These are phyloP conservation scores for Adrianichthys oophorus DNA, from an alignment of 2,797 vertebrate genomes.

Conservation along the genomic window DNA sequence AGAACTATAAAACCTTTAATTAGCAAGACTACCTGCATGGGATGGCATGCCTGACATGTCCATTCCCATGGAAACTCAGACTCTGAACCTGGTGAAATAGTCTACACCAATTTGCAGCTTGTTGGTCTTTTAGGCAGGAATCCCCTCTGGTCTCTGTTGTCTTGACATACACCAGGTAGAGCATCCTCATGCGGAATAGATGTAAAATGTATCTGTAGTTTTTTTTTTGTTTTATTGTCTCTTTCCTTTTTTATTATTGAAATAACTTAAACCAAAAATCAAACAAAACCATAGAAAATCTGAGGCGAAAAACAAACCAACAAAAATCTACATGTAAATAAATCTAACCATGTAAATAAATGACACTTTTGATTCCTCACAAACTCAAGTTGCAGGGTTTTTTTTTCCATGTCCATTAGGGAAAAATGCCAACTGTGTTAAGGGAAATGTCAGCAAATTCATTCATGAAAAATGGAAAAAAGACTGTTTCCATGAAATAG, in stretches of 20 bases:
- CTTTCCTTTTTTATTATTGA: too few species aligned
- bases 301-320: too few species aligned
- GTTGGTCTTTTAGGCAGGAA: constrained; percentile 30
- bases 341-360: neutral
- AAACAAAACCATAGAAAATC: too few species aligned
- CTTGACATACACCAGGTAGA: neutral
- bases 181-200: neutral
- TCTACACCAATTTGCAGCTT: constrained; percentile 40
- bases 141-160: constrained; percentile 7
- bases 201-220: too few species aligned
- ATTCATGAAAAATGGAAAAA: too few species aligned
- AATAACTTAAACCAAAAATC: too few species aligned
- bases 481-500: too few species aligned
- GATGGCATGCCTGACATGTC: constrained; percentile 19
- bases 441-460: too few species aligned
- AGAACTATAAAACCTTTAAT: constrained; percentile 14
- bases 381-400: neutral
- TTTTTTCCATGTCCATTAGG: neutral
- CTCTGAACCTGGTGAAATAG: constrained; percentile 38
- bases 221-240: too few species aligned
- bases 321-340: too few species aligned
- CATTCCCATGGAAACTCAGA: constrained; percentile 44
- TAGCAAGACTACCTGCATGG: constrained; percentile 10
- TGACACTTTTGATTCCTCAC: neutral
- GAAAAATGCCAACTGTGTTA: too few species aligned